Conservation (phyloP, 2,113 vertebrate genomes). For the Hippocampus zosterae region DNA sequence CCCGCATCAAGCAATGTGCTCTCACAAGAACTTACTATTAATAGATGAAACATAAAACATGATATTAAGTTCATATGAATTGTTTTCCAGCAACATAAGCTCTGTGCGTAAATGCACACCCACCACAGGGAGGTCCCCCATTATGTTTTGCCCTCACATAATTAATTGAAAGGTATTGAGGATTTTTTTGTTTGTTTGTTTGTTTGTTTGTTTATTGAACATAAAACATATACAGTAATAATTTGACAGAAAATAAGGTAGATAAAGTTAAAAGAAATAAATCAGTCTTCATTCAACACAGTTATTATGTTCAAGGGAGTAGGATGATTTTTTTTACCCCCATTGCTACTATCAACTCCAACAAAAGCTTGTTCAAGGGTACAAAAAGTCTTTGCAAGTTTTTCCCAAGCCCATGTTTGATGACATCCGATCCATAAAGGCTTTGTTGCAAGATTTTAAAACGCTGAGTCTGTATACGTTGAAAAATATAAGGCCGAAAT, state of each 20-base stretch:
- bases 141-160: background rate
- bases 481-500: background rate
- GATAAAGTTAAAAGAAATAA: too few species aligned
- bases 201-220: too few species aligned
- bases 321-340: too few species aligned
- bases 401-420: background rate
- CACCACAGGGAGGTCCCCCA: background rate
- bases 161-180: background rate
- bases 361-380: background rate
- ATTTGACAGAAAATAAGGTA: too few species aligned
- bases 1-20: background rate
- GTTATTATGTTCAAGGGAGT: too few species aligned
- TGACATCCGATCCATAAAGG: background rate
- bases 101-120: background rate
- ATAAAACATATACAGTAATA: too few species aligned
- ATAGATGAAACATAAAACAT: background rate
- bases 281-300: too few species aligned
- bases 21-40: background rate
- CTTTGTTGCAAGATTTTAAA: background rate
- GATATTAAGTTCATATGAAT: background rate
- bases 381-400: background rate
- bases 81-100: constrained; percentile 1
- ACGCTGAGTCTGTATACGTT: background rate
- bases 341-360: background rate
- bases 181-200: too few species aligned